Conservation (phyloP, 2,888 invertebrate genomes). For the Empis livida region DNA sequence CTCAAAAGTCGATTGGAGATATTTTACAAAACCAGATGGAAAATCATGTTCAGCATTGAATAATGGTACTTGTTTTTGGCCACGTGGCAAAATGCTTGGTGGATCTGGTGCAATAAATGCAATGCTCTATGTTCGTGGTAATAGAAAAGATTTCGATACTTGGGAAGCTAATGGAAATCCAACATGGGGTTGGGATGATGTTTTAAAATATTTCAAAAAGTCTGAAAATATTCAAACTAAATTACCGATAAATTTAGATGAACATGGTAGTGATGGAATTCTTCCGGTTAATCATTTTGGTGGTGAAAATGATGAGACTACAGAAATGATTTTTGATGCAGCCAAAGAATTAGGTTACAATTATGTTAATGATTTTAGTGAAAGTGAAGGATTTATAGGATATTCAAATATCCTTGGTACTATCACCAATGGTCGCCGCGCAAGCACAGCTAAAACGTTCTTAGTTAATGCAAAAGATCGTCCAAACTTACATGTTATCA, state of each 20-base stretch:
- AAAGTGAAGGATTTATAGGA: conserved; percentile 29
- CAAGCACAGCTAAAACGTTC: conserved; percentile 44
- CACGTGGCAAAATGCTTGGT: conserved; percentile 50
- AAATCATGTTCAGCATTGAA: conserved; percentile 22
- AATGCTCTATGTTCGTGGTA: conserved; percentile 48
- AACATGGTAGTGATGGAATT: conserved; percentile 36
- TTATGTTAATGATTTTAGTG: conserved; percentile 25
- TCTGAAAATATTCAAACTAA: conserved; percentile 36
- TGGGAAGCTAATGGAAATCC: conserved; percentile 42
- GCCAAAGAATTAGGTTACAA: conserved; percentile 42
- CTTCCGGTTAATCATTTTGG: conserved; percentile 31
- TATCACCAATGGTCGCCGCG: conserved; percentile 40
- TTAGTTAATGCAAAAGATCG: conserved; percentile 37
- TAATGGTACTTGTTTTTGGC: conserved; percentile 36
- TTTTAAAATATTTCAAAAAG: conserved; percentile 38
- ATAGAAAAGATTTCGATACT: conserved; percentile 39
- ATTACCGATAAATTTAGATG: conserved; percentile 18
- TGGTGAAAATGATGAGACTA: conserved; percentile 24
- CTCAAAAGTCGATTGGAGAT: conserved; percentile 22
- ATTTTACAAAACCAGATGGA: conserved; percentile 19
- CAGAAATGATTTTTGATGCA: conserved; percentile 50
- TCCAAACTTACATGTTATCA: conserved; percentile 34
- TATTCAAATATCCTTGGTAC: conserved; percentile 46
- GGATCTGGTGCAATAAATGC: conserved; percentile 48
- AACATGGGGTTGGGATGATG: conserved; percentile 43